Conservation (phyloP, 2,888 invertebrate species). For the Acronicta alni region DNA sequence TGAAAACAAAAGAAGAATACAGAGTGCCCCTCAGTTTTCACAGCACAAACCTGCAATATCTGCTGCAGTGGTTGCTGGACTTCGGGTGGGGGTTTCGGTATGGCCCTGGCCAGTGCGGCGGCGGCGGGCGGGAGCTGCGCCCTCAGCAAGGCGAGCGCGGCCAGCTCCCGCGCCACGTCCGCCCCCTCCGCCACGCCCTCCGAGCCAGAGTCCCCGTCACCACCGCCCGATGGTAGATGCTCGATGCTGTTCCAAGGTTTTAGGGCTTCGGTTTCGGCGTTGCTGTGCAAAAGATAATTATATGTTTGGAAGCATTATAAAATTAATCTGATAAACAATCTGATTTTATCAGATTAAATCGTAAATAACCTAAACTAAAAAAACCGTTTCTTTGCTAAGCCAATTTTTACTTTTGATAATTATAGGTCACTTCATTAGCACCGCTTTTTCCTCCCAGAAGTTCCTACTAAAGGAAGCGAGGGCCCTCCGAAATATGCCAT, state of each 20-base stretch:
- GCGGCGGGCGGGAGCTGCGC: conserved; percentile 67
- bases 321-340: too few species aligned
- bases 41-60: conserved; percentile 32
- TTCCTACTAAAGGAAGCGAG: too few species aligned
- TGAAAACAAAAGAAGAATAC: too few species aligned
- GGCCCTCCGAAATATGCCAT: too few species aligned
- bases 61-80: conserved; percentile 69
- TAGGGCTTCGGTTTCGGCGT: conserved; percentile 4
- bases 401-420: too few species aligned
- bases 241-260: conserved; percentile 48
- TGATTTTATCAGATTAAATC: too few species aligned
- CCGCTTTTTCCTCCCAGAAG: too few species aligned
- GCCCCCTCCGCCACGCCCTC: conserved; percentile 82
- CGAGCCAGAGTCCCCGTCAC: conserved; percentile 55
- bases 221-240: conserved; percentile 21
- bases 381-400: too few species aligned
- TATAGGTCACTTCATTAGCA: too few species aligned
- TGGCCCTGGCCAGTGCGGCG: conserved; percentile 64
- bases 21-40: too few species aligned
- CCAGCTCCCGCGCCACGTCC: conserved; percentile 81
- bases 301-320: too few species aligned
- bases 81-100: conserved; percentile 66
- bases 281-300: conserved; percentile 4
- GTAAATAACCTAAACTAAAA: too few species aligned
- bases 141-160: conserved; percentile 77